Percentiles rank a stretch among this genome's conserved stretches.
These are phyloP conservation scores for Chrysopilus asiliformis DNA, from an alignment of 2,888 invertebrate genomes.

Conservation along the genomic window DNA sequence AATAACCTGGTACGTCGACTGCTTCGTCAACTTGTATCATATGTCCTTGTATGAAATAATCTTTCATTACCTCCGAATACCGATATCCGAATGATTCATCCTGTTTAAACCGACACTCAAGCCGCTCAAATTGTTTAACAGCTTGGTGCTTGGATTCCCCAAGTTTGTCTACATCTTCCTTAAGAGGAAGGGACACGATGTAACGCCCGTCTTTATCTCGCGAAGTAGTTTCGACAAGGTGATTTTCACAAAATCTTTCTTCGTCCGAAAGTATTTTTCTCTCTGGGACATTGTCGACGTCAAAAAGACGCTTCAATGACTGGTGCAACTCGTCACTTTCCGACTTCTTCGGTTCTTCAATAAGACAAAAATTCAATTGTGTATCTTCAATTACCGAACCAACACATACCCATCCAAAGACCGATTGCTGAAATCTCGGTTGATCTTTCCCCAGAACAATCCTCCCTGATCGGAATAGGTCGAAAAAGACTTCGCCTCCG, in stretches of 20 bases:
- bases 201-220: background rate
- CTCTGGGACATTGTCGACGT: background rate
- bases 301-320: background rate
- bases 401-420: constrained; percentile 1
- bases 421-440: background rate
- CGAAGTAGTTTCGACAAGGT: background rate
- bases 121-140: background rate
- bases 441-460: background rate
- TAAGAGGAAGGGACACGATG: background rate
- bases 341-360: background rate
- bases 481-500: background rate
- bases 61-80: background rate
- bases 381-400: background rate
- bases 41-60: background rate
- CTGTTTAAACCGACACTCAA: background rate
- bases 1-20: background rate
- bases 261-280: background rate
- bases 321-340: background rate
- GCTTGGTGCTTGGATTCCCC: background rate
- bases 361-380: background rate
- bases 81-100: background rate
- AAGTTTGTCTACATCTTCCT: background rate
- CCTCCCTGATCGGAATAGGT: background rate
- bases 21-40: background rate
- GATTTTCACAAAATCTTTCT: constrained; percentile 2